These are phyloP conservation scores for Venustaconcha ellipsiformis DNA, from an alignment of 1,140 invertebrate genomes.

Conservation along the genomic window DNA sequence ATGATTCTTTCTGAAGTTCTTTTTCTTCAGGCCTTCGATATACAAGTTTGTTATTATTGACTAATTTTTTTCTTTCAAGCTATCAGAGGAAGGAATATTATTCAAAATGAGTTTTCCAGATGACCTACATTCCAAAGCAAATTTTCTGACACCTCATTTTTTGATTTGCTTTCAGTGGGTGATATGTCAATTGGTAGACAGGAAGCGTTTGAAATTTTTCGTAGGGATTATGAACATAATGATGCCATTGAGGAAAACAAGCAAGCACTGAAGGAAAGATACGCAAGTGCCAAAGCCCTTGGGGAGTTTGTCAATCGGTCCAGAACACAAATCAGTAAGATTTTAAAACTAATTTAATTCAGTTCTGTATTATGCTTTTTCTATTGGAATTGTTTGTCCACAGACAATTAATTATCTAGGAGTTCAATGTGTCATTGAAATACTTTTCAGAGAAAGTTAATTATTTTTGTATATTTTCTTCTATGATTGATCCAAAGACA, in stretches of 20 bases:
- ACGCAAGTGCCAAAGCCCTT: slow-evolving; percentile 64
- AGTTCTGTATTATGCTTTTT: background rate
- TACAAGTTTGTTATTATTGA: no score
- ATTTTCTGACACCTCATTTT: slow-evolving; percentile 4
- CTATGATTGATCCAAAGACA: no score
- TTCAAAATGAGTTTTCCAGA: no score
- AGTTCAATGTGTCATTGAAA: no score
- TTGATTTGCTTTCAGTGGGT: slow-evolving; percentile 58
- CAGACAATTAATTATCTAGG: no score
- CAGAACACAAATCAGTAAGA: slow-evolving; percentile 65
- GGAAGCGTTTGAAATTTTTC: slow-evolving; percentile 68
- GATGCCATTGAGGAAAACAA: slow-evolving; percentile 65
- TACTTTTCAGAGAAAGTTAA: no score
- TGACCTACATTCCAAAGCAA: background rate
- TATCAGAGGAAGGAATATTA: no score
- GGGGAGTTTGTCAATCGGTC: slow-evolving; percentile 65
- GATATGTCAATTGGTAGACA: slow-evolving; percentile 67
- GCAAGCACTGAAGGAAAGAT: slow-evolving; percentile 58
- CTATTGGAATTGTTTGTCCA: background rate
- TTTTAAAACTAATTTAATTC: background rate
- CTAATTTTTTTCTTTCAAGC: no score
- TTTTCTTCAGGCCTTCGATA: no score
- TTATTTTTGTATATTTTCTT: no score
- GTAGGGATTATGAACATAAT: slow-evolving; percentile 64
- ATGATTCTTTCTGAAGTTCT: no score